These are phyloP conservation scores for Aphrophora alni DNA, from an alignment of 2,888 invertebrate genomes.

Conservation along the genomic window DNA sequence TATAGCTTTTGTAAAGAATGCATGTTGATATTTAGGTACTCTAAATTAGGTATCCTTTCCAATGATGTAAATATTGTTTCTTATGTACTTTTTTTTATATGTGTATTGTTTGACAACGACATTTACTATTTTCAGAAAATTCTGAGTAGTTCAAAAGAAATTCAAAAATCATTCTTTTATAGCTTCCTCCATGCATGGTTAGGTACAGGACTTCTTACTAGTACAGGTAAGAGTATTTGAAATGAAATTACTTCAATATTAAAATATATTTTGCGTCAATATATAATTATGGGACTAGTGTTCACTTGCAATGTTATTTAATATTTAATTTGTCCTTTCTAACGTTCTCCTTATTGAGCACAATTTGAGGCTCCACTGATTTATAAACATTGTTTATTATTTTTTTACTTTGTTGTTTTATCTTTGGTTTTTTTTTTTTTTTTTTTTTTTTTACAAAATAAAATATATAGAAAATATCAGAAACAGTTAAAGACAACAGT, in stretches of 20 bases:
- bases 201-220: conserved; percentile 81
- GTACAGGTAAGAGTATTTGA: conserved; percentile 65
- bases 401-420: too few species aligned
- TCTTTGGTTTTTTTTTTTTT: too few species aligned
- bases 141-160: conserved; percentile 78
- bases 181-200: conserved; percentile 85
- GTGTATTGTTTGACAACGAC: too few species aligned
- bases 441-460: too few species aligned
- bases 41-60: background rate
- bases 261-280: too few species aligned
- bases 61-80: background rate
- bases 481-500: too few species aligned
- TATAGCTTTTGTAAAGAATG: too few species aligned
- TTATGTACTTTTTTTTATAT: background rate
- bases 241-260: background rate
- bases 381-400: too few species aligned
- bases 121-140: conserved; percentile 64
- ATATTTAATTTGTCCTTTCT: background rate
- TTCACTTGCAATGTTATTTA: background rate
- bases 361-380: too few species aligned
- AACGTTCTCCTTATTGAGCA: too few species aligned
- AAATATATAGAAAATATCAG: too few species aligned
- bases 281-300: background rate
- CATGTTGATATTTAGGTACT: background rate
- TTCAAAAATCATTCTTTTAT: conserved; percentile 81